A percentile compares a stretch with the other conserved stretches of the same genome.
These are phyloP conservation scores for Coecobrya sp. DNA, from an alignment of 2,888 invertebrate genomes.

Conservation along the genomic window DNA sequence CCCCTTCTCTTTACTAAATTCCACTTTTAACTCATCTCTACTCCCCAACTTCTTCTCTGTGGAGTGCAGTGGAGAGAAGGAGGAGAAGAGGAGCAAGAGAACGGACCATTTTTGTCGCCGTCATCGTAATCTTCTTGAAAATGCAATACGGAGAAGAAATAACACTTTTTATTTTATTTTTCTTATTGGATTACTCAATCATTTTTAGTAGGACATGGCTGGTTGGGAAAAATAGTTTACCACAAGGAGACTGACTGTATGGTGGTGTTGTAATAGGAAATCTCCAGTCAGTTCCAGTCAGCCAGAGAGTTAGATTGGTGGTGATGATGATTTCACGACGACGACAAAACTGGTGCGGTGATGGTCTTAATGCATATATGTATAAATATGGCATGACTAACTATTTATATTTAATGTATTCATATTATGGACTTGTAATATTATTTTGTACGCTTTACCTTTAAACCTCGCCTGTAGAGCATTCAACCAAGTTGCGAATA, in stretches of 20 bases:
- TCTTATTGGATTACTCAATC: constrained; percentile 62
- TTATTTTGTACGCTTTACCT: neutral
- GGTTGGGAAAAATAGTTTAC: constrained; percentile 38
- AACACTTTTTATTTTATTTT: constrained; percentile 8
- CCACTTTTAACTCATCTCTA: constrained; percentile 13
- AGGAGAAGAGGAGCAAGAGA: constrained; percentile 52
- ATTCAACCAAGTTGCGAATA: neutral
- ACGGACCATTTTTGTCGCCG: constrained; percentile 62
- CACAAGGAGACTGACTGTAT: constrained; percentile 2
- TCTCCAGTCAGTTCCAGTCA: constrained; percentile 65
- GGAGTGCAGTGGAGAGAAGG: neutral
- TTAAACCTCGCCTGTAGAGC: neutral
- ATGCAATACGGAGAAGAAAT: constrained; percentile 60
- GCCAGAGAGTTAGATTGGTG: neutral
- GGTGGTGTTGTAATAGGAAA: constrained; percentile 46
- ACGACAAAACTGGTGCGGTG: neutral
- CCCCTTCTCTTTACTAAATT: constrained; percentile 17
- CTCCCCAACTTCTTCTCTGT: neutral
- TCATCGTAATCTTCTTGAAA: constrained; percentile 42
- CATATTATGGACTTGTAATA: neutral
- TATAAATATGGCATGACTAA: neutral
- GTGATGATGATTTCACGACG: neutral
- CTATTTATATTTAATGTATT: constrained; percentile 6
- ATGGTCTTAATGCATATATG: constrained; percentile 1
- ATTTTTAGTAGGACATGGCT: constrained; percentile 50